Evolutionary conservation across 2,888 invertebrate species (phyloP), one percentile per base, ranked within the genome.

Genomic region (Brachyopa scutellaris): DNA sequence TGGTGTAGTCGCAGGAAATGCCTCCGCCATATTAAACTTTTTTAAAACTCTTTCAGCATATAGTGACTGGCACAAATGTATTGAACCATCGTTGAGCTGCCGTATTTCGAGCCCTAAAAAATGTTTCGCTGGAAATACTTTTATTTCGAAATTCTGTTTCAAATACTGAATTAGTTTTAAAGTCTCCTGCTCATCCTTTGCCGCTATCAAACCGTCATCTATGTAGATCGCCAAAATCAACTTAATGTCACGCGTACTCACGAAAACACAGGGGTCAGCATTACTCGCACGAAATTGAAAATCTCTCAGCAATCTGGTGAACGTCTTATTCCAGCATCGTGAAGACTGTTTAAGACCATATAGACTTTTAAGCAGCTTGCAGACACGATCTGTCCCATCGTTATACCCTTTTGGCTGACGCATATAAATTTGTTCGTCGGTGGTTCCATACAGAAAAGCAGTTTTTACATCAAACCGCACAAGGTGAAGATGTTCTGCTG

Each of bases 41-140:
- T 64, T 17, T 2, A 80, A 15, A n/a, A 73, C 47, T 33, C 29
- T 74, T 19, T 62, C 33, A 36, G 64, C 69, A 62, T 67, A 67
- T 4, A 45, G 7, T 31, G 45, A 17, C 17, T 83, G 51, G 42
- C 23, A 36, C 1, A 72, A 36, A 33, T 67, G 29, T 9, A 66
- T 53, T 9, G 38, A 42, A 2, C 57, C 42, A 15, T 74, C 29
- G 17, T 49, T 42, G 36, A 49, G 38, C 7, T 42, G 42, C 29
- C 61, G n/a, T 23, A 84, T 84, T 77, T 84, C 84, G 8, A 84
- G 53, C 29, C 84, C 84, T 21, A n/a, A 84, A 61, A 87, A 36
- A 89, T 21, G 88, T 86, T 31, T 88, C 86, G 19, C 91, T 87
- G 84, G 92, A 89, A 0, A 89, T 89, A 38, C 13, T 19, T 57